These are phyloP conservation scores for Thera britannica DNA, from an alignment of 2,888 invertebrate genomes.

Conservation along the genomic window DNA sequence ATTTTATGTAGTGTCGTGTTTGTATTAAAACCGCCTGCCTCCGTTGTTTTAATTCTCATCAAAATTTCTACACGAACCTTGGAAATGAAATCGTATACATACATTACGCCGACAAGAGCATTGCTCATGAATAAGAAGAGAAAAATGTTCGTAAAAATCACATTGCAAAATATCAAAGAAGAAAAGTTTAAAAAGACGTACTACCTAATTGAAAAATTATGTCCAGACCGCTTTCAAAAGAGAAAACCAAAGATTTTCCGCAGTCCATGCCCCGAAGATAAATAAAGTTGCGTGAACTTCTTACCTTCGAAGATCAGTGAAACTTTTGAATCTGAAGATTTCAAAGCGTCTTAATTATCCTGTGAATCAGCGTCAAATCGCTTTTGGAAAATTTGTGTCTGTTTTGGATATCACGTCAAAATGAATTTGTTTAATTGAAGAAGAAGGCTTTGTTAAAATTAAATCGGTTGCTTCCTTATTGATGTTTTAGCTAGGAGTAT, in stretches of 20 bases:
- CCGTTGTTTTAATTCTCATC: background rate
- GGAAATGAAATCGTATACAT: too few relatives aligned
- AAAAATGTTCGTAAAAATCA: background rate
- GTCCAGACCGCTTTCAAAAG: slow-evolving; percentile 44
- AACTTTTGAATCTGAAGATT: slow-evolving; percentile 53
- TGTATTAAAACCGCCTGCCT: slow-evolving; percentile 1
- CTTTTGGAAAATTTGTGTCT: slow-evolving; percentile 49
- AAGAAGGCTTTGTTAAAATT: slow-evolving; percentile 62
- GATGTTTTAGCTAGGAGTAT: slow-evolving; percentile 65
- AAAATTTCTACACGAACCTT: background rate
- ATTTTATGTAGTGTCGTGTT: slow-evolving; percentile 17
- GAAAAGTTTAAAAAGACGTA: slow-evolving; percentile 26
- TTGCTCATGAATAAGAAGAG: too few relatives aligned
- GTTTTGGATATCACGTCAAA: slow-evolving; percentile 55
- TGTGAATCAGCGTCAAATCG: slow-evolving; percentile 45
- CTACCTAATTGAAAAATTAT: slow-evolving; percentile 42
- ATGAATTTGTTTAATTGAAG: slow-evolving; percentile 60
- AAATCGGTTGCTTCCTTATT: slow-evolving; percentile 68
- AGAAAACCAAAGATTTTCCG: slow-evolving; percentile 52
- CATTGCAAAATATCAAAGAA: slow-evolving; percentile 5
- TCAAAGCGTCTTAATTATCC: slow-evolving; percentile 57
- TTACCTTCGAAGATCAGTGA: slow-evolving; percentile 43
- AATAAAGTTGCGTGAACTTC: slow-evolving; percentile 56
- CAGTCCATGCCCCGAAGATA: slow-evolving; percentile 52
- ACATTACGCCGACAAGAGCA: too few relatives aligned